Evolutionary conservation across 1,140 invertebrate genomes (phyloP).

Genomic region (Mamestra configurata): DNA sequence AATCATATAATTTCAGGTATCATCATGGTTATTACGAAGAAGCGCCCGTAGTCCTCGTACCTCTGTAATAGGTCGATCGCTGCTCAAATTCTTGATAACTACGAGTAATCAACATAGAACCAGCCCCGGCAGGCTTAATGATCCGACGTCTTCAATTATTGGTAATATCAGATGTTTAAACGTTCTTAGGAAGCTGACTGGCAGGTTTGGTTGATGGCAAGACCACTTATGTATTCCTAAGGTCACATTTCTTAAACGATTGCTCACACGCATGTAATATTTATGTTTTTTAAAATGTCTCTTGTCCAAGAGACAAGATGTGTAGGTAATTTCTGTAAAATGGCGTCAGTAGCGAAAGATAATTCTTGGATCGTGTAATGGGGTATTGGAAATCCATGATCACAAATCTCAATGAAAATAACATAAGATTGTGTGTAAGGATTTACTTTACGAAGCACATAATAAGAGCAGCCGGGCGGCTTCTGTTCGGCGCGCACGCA

Average conservation of each 20-base stretch:
- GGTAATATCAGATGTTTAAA: constrained; percentile 85
- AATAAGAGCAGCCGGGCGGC: constrained; percentile 54
- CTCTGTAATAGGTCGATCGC: constrained; percentile 77
- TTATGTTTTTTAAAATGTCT: constrained; percentile 42
- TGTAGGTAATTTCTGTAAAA: not conserved
- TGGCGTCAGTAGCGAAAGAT: not conserved
- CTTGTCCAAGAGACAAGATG: not conserved
- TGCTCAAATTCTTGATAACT: constrained; percentile 85
- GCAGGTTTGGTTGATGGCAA: constrained; percentile 61
- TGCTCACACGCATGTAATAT: constrained; percentile 23
- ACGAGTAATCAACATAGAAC: constrained; percentile 85
- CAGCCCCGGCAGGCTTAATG: constrained; percentile 79
- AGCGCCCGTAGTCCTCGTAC: constrained; percentile 77
- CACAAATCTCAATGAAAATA: constrained; percentile 11
- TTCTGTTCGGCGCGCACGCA: constrained; percentile 81
- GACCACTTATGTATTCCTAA: constrained; percentile 64
- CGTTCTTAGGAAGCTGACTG: constrained; percentile 82
- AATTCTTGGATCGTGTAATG: constrained; percentile 13
- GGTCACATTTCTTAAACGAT: constrained; percentile 53
- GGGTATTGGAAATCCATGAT: constrained; percentile 16
- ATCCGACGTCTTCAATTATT: constrained; percentile 82
- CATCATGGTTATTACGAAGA: constrained; percentile 86
- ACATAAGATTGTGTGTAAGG: constrained; percentile 31
- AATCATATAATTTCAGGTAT: constrained; percentile 87
- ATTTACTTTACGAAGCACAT: constrained; percentile 53